Evolutionary conservation across 2,797 vertebrate species (phyloP).

Genomic region (Alca torda): DNA sequence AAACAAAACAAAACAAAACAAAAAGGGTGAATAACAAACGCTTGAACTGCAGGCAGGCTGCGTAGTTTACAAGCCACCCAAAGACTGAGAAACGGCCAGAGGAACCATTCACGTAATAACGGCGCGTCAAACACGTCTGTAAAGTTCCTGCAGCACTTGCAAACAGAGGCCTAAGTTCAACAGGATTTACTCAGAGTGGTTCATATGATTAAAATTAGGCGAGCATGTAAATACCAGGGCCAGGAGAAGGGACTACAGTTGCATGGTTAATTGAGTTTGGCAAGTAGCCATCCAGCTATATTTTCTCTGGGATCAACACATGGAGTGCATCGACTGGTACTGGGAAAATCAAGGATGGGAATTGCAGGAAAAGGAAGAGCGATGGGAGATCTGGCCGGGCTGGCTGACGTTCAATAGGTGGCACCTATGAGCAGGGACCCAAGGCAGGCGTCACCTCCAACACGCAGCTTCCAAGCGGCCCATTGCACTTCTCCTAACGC

Average conservation of each 20-base stretch:
- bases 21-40: neutral
- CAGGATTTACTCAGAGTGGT: neutral
- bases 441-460: neutral
- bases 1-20: neutral
- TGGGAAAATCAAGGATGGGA: neutral
- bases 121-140: neutral
- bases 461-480: neutral
- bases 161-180: neutral
- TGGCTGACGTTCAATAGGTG: neutral
- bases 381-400: accelerated
- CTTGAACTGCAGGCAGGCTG: constrained; percentile 34
- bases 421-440: neutral
- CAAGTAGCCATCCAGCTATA: neutral
- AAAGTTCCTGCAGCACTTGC: neutral
- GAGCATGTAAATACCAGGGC: neutral
- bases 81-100: neutral
- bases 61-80: neutral
- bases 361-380: neutral
- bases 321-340: neutral
- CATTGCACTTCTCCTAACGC: neutral
- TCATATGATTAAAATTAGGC: neutral
- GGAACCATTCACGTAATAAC: neutral
- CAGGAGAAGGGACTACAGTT: neutral
- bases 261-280: neutral
- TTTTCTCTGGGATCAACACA: accelerated